These are phyloP conservation scores for Amorpha juglandis DNA, from an alignment of 2,888 invertebrate species.

Conservation along the genomic window DNA sequence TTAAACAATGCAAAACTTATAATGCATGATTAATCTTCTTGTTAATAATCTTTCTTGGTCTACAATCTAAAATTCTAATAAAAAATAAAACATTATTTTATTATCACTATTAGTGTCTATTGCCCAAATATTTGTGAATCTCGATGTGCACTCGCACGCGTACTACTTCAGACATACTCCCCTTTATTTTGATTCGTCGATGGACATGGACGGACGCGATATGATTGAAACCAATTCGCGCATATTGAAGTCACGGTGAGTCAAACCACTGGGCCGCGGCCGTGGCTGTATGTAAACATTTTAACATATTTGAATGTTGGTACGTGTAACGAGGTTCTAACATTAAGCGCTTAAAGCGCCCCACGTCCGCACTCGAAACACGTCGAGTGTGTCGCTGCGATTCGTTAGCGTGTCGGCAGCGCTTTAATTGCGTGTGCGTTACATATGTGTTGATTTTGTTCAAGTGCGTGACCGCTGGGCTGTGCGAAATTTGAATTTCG, in stretches of 20 bases:
- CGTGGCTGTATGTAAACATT: constrained; percentile 17
- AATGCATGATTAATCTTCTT: too few relatives aligned
- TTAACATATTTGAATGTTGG: constrained; percentile 20
- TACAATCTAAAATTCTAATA: too few relatives aligned
- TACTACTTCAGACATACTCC: neutral
- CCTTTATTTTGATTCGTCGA: constrained; percentile 10
- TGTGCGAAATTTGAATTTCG: constrained; percentile 23
- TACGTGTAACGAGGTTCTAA: constrained; percentile 31
- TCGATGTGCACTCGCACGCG: neutral
- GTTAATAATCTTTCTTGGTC: too few relatives aligned
- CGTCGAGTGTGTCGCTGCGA: constrained; percentile 38
- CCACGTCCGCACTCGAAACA: constrained; percentile 32
- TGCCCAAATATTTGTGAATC: neutral
- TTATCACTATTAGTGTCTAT: neutral
- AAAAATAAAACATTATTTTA: neutral
- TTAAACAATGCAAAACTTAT: too few relatives aligned
- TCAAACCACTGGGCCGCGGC: constrained; percentile 11
- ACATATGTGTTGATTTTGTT: constrained; percentile 33
- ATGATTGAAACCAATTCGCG: constrained; percentile 19
- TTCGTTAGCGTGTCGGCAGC: constrained; percentile 48
- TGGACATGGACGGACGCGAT: constrained; percentile 8
- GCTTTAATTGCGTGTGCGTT: constrained; percentile 46
- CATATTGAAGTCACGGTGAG: constrained; percentile 15
- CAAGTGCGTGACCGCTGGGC: constrained; percentile 31
- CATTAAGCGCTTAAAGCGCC: constrained; percentile 26